Evolutionary conservation across 2,888 invertebrate species (phyloP), one percentile per base, ranked within the genome.

Genomic region (Poecilus cupreus): DNA sequence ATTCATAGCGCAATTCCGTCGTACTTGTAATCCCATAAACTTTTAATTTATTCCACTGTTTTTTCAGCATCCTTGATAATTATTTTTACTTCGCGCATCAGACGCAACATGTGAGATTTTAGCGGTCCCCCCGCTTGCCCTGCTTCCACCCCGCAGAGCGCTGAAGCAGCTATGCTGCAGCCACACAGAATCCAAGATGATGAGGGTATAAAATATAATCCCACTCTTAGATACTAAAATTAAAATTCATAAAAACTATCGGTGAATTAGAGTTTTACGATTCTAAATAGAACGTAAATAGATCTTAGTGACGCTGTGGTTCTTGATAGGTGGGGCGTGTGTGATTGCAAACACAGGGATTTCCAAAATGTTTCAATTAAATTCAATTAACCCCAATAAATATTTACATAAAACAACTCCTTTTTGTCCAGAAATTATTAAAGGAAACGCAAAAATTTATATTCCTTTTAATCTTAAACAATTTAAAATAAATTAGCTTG

Each of bases 211-310:
- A 76, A 39, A 76, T 76, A 76, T 57, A 76, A 76, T 57, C 76
- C 76, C 57, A 76, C 76, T 76, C 54, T 18, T 2, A n/a, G 76
- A 76, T 79, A 79, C 49, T 80, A 72, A 80, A 80, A 80, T 80
- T 80, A 80, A 80, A 72, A 80, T 80, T 80, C 80, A 80, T 68
- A 80, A 79, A 79, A 79, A 79, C 70, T 68, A 70, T 79, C 54
- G 70, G 68, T 37, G 79, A 79, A 79, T 79, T 79, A 79, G 70
- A 37, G 43, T 51, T 79, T 79, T 79, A 79, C 79, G 79, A 79
- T 51, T 68, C 70, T 70, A 79, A 79, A 79, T 79, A 79, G 68
- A 70, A 79, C 68, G 70, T 64, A 79, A 79, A 79, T 79, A 68
- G 79, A 79, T 70, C 46, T 46, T 43, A 46, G 11, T 43, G 49